These are phyloP conservation scores for Vollenhovia emeryi DNA, from an alignment of 1,140 invertebrate species.

Conservation along the genomic window DNA sequence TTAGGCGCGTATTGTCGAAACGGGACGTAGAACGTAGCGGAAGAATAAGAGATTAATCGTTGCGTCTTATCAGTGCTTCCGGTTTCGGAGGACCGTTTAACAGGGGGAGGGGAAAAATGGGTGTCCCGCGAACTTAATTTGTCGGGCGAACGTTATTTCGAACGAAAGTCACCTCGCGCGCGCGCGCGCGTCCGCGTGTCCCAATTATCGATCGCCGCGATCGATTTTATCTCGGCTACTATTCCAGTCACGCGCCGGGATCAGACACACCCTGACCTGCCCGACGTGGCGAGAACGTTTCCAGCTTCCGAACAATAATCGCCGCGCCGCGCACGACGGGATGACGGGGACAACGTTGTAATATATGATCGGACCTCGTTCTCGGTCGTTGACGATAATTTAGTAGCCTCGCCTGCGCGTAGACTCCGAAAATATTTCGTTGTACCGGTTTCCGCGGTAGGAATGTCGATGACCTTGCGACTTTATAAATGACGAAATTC, in stretches of 20 bases:
- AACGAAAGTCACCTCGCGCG: neutral
- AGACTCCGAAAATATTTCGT: slow-evolving; percentile 24
- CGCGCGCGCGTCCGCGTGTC: neutral
- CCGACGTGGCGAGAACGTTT: slow-evolving; percentile 41
- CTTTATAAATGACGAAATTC: slow-evolving; percentile 28
- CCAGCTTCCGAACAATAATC: slow-evolving; percentile 55
- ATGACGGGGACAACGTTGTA: slow-evolving; percentile 3
- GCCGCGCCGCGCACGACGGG: neutral
- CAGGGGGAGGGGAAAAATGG: neutral
- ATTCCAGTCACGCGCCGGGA: slow-evolving; percentile 49
- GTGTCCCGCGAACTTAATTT: neutral
- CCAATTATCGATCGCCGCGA: slow-evolving; percentile 47
- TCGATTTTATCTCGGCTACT: slow-evolving; percentile 41
- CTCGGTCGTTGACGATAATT: slow-evolving; percentile 28
- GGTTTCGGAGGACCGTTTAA: neutral
- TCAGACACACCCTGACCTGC: slow-evolving; percentile 58
- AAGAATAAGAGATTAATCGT: slow-evolving; percentile 8
- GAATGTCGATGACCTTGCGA: slow-evolving; percentile 48
- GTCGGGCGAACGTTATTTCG: neutral
- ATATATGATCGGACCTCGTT: slow-evolving; percentile 6
- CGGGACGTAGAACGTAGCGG: neutral
- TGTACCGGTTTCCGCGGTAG: neutral
- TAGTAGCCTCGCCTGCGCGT: neutral
- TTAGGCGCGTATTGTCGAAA: neutral
- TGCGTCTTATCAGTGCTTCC: neutral